A percentile compares a stretch with the other conserved stretches of the same genome.
Conservation (phyloP, 1,140 invertebrate genomes). For the Xylocopa sonorina region DNA sequence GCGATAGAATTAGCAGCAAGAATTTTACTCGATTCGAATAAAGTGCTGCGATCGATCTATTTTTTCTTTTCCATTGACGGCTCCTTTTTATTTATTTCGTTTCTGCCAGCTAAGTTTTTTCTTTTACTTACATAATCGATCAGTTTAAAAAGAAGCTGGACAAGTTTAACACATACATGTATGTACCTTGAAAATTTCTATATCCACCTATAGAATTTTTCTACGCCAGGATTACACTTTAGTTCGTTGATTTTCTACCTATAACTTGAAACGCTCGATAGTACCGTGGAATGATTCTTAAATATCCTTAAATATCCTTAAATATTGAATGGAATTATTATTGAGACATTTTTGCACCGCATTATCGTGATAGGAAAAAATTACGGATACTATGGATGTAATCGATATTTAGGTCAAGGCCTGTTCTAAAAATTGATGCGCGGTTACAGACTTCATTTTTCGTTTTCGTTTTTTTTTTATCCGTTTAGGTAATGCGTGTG, state of each 20-base stretch:
- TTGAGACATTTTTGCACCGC: background rate
- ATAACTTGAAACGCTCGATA: background rate
- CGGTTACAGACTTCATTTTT: conserved; percentile 1
- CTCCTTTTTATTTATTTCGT: conserved; percentile 17
- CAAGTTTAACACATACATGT: conserved; percentile 48
- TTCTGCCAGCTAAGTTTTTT: conserved; percentile 29
- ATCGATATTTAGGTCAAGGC: conserved; percentile 48
- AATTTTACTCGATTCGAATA: background rate
- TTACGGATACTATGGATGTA: conserved; percentile 15
- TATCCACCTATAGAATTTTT: conserved; percentile 6
- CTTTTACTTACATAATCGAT: conserved; percentile 66
- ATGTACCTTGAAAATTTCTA: conserved; percentile 64
- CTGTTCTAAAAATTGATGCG: conserved; percentile 40
- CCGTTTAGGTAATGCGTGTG: no score
- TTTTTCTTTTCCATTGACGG: conserved; percentile 4
- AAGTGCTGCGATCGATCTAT: background rate
- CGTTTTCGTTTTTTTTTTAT: background rate
- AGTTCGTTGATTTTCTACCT: background rate
- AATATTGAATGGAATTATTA: conserved; percentile 14
- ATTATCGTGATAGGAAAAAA: conserved; percentile 39
- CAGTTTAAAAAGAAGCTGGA: conserved; percentile 66
- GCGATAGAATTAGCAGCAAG: background rate
- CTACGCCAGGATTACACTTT: background rate
- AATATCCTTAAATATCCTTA: background rate
- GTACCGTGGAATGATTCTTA: background rate